phyloP scores from a whole-genome alignment of 2,888 invertebrate species.

The Panorpa germanica region DNA sequence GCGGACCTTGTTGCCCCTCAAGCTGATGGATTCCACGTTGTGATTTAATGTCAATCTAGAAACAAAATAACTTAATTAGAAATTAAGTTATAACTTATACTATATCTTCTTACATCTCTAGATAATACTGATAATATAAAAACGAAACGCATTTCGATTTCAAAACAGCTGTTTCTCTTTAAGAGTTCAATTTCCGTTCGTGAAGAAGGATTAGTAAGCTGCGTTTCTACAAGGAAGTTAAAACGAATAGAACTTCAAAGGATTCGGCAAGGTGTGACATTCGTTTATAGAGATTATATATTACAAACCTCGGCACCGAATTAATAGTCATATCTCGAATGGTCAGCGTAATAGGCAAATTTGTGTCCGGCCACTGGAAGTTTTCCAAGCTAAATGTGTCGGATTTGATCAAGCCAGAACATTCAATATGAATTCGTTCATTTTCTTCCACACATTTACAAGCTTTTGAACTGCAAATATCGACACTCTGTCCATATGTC shows the following conservation, averaged over 20 bases:
- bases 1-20: conserved; percentile 26
- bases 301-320: conserved; percentile 28
- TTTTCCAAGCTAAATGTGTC: conserved; percentile 26
- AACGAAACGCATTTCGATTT: neutral
- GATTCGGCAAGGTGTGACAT: too few species aligned
- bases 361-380: conserved; percentile 27
- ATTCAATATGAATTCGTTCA: too few species aligned
- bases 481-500: too few species aligned
- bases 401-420: too few species aligned
- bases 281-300: conserved; percentile 4
- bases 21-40: conserved; percentile 24
- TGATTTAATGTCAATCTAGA: conserved; percentile 27
- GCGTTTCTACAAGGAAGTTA: too few species aligned
- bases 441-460: too few species aligned
- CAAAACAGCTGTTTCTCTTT: neutral
- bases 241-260: too few species aligned
- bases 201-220: too few species aligned
- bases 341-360: conserved; percentile 26
- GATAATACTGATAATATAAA: neutral
- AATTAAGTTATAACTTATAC: neutral
- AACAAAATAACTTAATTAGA: conserved; percentile 12
- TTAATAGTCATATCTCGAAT: conserved; percentile 26
- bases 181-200: conserved; percentile 1
- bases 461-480: too few species aligned
- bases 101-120: neutral